Base-by-base conservation (phyloP, 2,888 invertebrate species). In the Morpho deidamia region DNA sequence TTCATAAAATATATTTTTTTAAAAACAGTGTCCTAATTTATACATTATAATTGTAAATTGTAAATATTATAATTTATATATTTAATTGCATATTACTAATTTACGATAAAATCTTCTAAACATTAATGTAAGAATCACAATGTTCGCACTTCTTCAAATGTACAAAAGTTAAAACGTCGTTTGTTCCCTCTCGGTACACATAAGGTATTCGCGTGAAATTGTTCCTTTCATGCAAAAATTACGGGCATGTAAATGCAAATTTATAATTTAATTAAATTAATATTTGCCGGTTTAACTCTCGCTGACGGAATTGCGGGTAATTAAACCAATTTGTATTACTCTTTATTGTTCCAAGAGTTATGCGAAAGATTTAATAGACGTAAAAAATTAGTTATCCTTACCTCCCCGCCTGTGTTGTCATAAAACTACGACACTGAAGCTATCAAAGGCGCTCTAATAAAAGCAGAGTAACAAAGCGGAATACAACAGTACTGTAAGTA, bases 201-300 rank as follows among this genome's bases (percentile, higher is more conserved):
- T 41, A 53, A 39, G 46, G 37, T 56, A 41, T 50, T 54, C 51
- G 41, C 40, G 46, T 51, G 45, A 59, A 53, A 53, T 53, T 49
- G 52, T 57, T 53, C 49, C 46, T 44, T 51, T 51, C 54, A 57
- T 53, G 54, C 49, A 52, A 53, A 51, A 58, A 55, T 49, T 43
- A 23, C 45, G 49, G 40, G 34, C 45, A 46, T 57, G 50, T 57
- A 53, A 53, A 51, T 66, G 71, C 82, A 80, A 83, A 83, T 82
- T 80, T 80, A 78, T 83, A 83, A 83, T 85, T 83, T 82, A 76
- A 72, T 68, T 71, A 66, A 71, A 81, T 84, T 84, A 83, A 83
- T 84, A 83, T 83, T 82, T 80, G 76, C 76, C 65, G 70, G 51
- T 56, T 53, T 45, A 53, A 53, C 52, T 56, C 48, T 44, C 38